These are phyloP conservation scores for Alectura lathami DNA, from an alignment of 2,113 vertebrate species.

Conservation along the genomic window DNA sequence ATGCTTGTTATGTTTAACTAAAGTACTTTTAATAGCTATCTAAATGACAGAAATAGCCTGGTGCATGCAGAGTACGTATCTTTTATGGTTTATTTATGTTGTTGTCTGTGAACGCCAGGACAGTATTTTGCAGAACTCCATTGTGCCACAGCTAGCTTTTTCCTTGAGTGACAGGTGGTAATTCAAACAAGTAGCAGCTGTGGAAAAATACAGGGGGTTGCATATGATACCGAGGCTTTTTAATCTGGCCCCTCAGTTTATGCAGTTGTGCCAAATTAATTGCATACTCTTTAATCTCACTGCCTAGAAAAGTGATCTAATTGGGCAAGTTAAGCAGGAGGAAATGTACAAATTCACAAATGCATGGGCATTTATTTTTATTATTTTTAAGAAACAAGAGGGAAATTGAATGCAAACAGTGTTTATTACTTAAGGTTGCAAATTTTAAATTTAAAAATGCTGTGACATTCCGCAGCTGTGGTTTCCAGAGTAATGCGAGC, in stretches of 20 bases:
- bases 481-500: not conserved
- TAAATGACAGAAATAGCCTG: not conserved
- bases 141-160: not conserved
- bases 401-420: constrained; percentile 7
- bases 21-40: not conserved
- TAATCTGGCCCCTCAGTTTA: not conserved
- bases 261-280: constrained; percentile 1
- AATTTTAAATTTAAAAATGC: not conserved
- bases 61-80: not conserved
- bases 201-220: constrained; percentile 1
- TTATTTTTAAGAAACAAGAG: constrained; percentile 21
- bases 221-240: not conserved
- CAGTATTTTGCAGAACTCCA: not conserved
- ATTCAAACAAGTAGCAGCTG: constrained; percentile 7
- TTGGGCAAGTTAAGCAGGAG: constrained; percentile 27
- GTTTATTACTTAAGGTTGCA: constrained; percentile 5
- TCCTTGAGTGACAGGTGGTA: not conserved
- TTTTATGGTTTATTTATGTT: not conserved
- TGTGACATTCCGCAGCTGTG: constrained; percentile 5
- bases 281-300: not conserved
- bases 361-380: not conserved
- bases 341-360: constrained; percentile 13
- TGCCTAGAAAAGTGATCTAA: not conserved
- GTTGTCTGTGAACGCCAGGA: not conserved
- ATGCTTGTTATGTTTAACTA: not conserved